phyloP scores from a whole-genome alignment of 2,113 vertebrate species.

The Puffinus mauretanicus region DNA sequence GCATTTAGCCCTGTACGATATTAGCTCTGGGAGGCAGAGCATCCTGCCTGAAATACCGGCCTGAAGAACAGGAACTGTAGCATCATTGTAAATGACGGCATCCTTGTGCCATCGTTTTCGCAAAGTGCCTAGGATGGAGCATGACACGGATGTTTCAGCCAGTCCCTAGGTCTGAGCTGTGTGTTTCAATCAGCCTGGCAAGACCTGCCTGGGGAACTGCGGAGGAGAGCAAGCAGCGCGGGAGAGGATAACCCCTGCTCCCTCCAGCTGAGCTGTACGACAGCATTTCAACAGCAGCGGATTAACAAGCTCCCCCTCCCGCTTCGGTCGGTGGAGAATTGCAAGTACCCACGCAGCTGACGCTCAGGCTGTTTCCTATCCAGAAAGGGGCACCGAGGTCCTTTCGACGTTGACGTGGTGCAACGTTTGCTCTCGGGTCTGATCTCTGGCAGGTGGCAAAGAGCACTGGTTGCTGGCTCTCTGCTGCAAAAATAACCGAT shows the following conservation, averaged over 20 bases:
- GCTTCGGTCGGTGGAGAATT: rapidly evolving
- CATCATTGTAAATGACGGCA: neutral
- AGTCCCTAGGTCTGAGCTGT: neutral
- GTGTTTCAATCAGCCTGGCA: neutral
- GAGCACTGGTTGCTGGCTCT: neutral
- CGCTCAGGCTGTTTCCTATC: neutral
- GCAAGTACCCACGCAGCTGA: neutral
- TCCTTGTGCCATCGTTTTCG: neutral
- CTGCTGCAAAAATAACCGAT: neutral
- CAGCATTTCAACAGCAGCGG: neutral
- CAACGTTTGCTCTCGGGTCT: neutral
- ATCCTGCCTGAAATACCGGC: neutral
- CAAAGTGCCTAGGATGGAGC: neutral
- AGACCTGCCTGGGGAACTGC: neutral
- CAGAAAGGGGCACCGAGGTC: neutral
- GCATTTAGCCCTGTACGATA: neutral
- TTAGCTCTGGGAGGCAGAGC: neutral
- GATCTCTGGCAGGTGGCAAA: neutral
- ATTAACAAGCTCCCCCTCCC: neutral
- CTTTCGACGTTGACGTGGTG: rapidly evolving
- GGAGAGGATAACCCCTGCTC: neutral
- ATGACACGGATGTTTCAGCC: neutral
- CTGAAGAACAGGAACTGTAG: neutral
- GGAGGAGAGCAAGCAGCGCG: neutral
- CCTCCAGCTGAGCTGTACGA: neutral